Evolutionary conservation across 2,113 vertebrate genomes (phyloP).

Genomic region (Loxodonta africana): DNA sequence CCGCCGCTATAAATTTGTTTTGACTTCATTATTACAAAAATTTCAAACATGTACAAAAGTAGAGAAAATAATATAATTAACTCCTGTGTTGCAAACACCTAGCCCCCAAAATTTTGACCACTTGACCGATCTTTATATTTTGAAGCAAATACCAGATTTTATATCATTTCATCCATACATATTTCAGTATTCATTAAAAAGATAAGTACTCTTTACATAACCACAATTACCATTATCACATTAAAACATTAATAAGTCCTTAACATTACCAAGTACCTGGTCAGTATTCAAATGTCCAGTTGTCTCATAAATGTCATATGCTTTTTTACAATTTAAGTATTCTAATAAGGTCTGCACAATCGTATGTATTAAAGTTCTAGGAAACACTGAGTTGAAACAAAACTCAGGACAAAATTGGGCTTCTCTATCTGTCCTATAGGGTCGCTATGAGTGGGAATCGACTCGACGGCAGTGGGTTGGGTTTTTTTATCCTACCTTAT

Average conservation of each 20-base stretch:
- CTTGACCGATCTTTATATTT: neutral
- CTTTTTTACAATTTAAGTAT: neutral
- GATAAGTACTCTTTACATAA: neutral
- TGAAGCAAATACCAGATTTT: slow-evolving; percentile 18
- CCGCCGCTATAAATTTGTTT: neutral
- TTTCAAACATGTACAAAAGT: neutral
- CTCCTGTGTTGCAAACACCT: neutral
- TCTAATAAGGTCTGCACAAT: neutral
- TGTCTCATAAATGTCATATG: neutral
- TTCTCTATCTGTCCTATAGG: neutral
- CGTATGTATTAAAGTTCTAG: neutral
- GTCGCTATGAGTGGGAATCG: no score
- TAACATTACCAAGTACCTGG: neutral
- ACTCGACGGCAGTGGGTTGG: no score
- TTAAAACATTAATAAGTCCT: neutral
- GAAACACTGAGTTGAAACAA: neutral
- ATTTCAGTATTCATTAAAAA: neutral
- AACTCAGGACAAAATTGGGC: neutral
- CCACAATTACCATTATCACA: neutral
- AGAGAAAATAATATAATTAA: neutral
- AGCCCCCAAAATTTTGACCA: neutral
- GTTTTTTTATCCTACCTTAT: no score
- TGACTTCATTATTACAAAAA: neutral
- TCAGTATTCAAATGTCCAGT: neutral
- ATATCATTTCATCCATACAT: slow-evolving; percentile 4